phyloP scores from a whole-genome alignment of 2,888 invertebrate species.

The Tetranychus truncatus region DNA sequence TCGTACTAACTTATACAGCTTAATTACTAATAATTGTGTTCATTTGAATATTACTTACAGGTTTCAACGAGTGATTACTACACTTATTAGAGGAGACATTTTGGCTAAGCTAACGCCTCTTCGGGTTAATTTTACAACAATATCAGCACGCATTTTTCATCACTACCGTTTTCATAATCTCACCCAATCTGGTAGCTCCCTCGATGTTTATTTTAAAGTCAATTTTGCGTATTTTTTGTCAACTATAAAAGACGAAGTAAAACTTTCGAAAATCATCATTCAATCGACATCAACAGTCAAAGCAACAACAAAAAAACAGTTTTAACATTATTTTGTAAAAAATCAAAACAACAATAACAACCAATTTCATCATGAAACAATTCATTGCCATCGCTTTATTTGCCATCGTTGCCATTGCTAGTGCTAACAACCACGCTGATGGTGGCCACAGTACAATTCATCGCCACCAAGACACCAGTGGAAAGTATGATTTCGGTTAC shows the following conservation, averaged over 20 bases:
- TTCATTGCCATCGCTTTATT: not conserved
- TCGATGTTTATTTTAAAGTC: not conserved
- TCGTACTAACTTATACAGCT: not conserved
- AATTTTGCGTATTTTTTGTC: not conserved
- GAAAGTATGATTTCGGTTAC: slow-evolving; percentile 10
- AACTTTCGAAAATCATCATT: not conserved
- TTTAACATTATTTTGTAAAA: not conserved
- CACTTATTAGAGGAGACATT: not conserved
- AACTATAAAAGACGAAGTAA: not conserved
- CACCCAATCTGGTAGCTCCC: not conserved
- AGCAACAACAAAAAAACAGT: not conserved
- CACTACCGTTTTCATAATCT: not conserved
- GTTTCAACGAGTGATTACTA: not conserved
- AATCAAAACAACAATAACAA: not conserved
- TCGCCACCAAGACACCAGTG: not conserved
- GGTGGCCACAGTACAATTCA: slow-evolving; percentile 6
- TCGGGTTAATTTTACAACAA: not conserved
- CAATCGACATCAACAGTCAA: not conserved
- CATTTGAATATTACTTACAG: not conserved
- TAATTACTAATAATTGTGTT: not conserved
- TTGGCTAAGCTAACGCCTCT: not conserved
- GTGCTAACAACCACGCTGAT: not conserved
- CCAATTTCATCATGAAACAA: not conserved
- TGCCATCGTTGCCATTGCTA: not conserved
- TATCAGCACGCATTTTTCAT: not conserved